Base-by-base conservation (phyloP, 2,797 vertebrate genomes). In the Rhinogobio ventralis region DNA sequence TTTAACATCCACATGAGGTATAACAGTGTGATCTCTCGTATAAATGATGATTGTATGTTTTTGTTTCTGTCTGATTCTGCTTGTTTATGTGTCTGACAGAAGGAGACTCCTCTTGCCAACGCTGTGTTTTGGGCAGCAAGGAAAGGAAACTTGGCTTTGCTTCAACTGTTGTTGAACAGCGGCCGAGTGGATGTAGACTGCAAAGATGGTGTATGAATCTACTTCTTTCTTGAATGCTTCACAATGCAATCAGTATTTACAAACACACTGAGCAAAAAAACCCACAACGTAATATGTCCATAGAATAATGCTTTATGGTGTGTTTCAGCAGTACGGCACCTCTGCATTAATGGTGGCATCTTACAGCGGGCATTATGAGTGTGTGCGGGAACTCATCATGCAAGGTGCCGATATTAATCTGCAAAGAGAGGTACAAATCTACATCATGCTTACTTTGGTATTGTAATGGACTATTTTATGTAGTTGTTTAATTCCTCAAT, bases 321-420 rank as follows among this genome's bases (percentile, higher is more conserved):
- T 84, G 64, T 57, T 80, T 88, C 67, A 88, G 53, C 91, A 99
- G 98, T 95, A 95, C 67, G 98, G 97, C 80, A 97, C 98, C 78
- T 97, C 97, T 6, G 96, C 97, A 0, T 94, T 99, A 92, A 99
- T 99, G 97, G 97, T 99, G 76, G 97, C 98, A 7, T 98, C 98
- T 5, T 97, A 97, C 85, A 96, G 96, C 2, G 96, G 97, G 82
- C 96, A 98, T 89, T 93, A 94, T 87, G 96, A 96, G 2, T 98
- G 98, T 75, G 96, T 95, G 49, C 95, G 92, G 87, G 97, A 99
- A 77, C 93, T 99, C 67, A 97, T 99, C 87, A 94, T 98, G 92
- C 98, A 99, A 90, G 98, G 98, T 88, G 97, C 98, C 0, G 97
- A 99, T 91, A 97, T 99, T 93, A 99, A 99, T 93, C 96, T 97